Evolutionary conservation across 2,113 vertebrate species (phyloP), one percentile per base, ranked within the genome.

Genomic region (Mesembrinibis cayennensis): DNA sequence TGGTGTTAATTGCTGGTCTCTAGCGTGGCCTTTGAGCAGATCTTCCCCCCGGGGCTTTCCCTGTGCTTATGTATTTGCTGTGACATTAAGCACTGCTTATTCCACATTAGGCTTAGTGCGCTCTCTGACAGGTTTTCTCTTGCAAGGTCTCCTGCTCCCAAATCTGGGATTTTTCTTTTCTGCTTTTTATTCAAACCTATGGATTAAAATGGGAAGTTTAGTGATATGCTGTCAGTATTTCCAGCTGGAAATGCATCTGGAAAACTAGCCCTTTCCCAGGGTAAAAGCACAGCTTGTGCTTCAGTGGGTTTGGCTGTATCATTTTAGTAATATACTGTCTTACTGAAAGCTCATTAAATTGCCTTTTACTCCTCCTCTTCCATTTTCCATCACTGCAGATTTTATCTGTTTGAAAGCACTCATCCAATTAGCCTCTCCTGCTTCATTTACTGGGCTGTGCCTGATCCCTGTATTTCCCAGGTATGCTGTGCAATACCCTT

Each of bases 81-180:
- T 96, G 96, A 97, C 96, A 95, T 97, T 97, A 98, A 98, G 97
- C 80, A 19, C 70, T 87, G 95, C 97, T 97, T 89, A 97, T 95
- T 96, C 84, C 93, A 94, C 94, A 90, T 96, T 87, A 93, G 89
- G 87, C 95, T 98, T 96, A 96, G 87, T 17, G 20, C 4, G 69
- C 81, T 95, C 84, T 61, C 91, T 97, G 82, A 94, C 94, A 96
- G 88, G 70, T 85, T 95, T 87, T 97, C 71, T 97, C 76, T 96
- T 8, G 3, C 49, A n/a, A 80, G 90, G 86, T 87, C 95, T 95
- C 96, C 72, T 92, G 82, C 76, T 94, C 90, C 91, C 92, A 84
- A 94, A 96, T 92, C 91, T 80, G 58, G 85, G 86, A 96, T 94
- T 91, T 95, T 97, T 89, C 95, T 97, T 96, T 90, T 82, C 81